Base-by-base conservation (phyloP, 2,888 invertebrate species). In the Lepidonotus clava region DNA sequence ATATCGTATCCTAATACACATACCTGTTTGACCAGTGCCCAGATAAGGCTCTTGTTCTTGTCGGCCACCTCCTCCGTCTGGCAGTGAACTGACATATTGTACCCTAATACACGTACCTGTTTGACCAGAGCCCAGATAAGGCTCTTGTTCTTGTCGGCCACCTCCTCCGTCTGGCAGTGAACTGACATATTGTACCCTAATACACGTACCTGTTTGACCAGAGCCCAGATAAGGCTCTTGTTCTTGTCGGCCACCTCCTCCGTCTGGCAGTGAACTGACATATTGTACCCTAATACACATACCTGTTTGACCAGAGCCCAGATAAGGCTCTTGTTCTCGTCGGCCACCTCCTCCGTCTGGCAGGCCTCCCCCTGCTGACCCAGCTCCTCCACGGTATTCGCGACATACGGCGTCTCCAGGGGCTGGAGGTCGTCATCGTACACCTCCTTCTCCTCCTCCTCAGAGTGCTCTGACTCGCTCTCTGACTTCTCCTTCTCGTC, bases 221-320 rank as follows among this genome's bases (percentile, higher is more conserved):
- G 95, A 93, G 97, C 97, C 98, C 98, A 98, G 91, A 98, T 96
- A 67, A 98, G 95, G 28, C 98, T 98, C 94, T 98, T 98, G 95
- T 98, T 98, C 94, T 98, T 98, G 87, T 98, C 98, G 0, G 97
- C 97, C 34, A 98, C 96, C 93, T 98, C 98, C 92, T 98, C 97
- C 0, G 98, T 97, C 92, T 98, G 96, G 92, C 94, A 94, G 1
- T n/a, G n/a, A n/a, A n/a, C n/a, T n/a, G n/a, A n/a, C n/a, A n/a
- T n/a, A n/a, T n/a, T n/a, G n/a, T n/a, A n/a, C n/a, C n/a, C n/a
- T n/a, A n/a, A n/a, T n/a, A 14, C 21, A 76, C 24, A 11, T 41
- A 80, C 95, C 95, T 98, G 98, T 94, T 98, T 98, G 92, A 98
- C 96, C 56, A 98, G 95, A 93, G 97, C 97, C 98, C 98, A 98